Conservation (phyloP, 2,888 invertebrate species). For the Phalera bucephala region DNA sequence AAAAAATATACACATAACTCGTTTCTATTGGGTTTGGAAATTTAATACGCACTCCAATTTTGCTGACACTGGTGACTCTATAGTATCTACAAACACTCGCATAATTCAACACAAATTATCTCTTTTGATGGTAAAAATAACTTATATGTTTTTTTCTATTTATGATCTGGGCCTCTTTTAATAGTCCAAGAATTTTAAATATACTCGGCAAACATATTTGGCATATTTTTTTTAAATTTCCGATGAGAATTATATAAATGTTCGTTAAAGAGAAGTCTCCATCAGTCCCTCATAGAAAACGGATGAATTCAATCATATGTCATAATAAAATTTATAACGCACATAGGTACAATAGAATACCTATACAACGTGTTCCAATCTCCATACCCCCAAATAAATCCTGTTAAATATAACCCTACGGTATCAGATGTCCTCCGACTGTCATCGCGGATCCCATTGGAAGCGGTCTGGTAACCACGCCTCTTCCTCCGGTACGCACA, state of each 20-base stretch:
- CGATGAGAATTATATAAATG: no score
- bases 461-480: constrained; percentile 69
- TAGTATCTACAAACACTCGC: constrained; percentile 10
- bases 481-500: constrained; percentile 64
- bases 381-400: not conserved
- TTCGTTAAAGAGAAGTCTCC: no score
- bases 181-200: no score
- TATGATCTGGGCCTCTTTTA: not conserved
- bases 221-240: no score
- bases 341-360: no score
- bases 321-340: no score
- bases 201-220: no score
- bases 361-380: no score
- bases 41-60: constrained; percentile 14
- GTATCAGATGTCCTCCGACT: constrained; percentile 56
- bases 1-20: constrained; percentile 28
- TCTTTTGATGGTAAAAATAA: constrained; percentile 9
- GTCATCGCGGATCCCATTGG: constrained; percentile 55
- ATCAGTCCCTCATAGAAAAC: no score
- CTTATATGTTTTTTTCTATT: not conserved
- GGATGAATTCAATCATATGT: no score
- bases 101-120: constrained; percentile 19
- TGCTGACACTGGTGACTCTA: constrained; percentile 11
- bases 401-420: constrained; percentile 34
- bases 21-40: constrained; percentile 28